Base-by-base conservation (phyloP, 2,113 vertebrate species). In the human (Homo sapiens) region DNA sequence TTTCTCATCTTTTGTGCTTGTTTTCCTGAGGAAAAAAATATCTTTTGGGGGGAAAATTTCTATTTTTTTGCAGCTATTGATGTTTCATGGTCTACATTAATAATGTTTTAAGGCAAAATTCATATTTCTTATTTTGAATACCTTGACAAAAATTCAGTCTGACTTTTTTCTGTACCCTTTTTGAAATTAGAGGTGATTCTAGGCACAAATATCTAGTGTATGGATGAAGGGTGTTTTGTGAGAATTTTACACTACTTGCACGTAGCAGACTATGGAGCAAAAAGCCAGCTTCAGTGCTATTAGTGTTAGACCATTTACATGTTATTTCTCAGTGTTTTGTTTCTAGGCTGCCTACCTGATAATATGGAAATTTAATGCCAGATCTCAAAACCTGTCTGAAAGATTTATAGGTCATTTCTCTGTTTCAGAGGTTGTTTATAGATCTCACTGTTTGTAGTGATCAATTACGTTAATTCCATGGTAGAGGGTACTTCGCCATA, bases 341-440 rank as follows among this genome's bases (percentile, higher is more conserved):
- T 95, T 97, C 35, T 86, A 91, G 48, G 50, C 43, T 90, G 35
- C 30, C 57, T 85, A 66, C 30, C 90, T 59, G 32, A 66, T 94
- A 89, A 70, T 59, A 16, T 93, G 25, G 8, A 93, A 97, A 80
- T 80, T 50, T 86, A 97, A 97, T 81, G 66, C 43, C 85, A 38
- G 1, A 94, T 97, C 27, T 43, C 55, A 79, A 96, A 96, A 94
- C 22, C 2, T 97, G 79, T 38, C 89, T 93, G 14, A 61, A 70
- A 92, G 48, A 90, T 61, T n/a, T 84, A 48, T 66, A 70, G 43
- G 38, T 38, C 73, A 89, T 64, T 97, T 96, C 55, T 78, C 35
- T 66, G 68, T 70, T 80, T 3, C 89, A 73, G 72, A 43, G 48
- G 10, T 92, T 97, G 7, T 17, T 95, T 84, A 40, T 86, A 43